Evolutionary conservation across 2,888 invertebrate species (phyloP).

Genomic region (Trichogramma dendrolimi): DNA sequence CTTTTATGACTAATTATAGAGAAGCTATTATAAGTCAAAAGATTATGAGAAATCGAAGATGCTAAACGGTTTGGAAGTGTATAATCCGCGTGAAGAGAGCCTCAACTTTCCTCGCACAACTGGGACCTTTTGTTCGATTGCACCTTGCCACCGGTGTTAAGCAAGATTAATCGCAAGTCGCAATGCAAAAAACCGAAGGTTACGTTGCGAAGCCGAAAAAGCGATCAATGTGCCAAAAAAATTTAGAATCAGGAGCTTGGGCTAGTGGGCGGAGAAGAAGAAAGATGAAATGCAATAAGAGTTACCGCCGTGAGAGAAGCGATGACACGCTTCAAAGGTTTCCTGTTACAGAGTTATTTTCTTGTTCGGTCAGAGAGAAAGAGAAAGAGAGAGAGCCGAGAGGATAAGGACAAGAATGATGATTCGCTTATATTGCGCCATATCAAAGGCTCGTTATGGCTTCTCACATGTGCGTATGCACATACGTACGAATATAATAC

Average conservation of each 20-base stretch:
- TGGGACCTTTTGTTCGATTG: too few relatives aligned
- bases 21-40: too few relatives aligned
- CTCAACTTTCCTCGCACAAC: too few relatives aligned
- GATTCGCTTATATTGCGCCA: conserved; percentile 10
- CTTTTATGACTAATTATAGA: too few relatives aligned
- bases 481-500: too few relatives aligned
- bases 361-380: neutral
- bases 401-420: conserved; percentile 1
- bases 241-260: conserved; percentile 20
- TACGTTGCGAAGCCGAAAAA: conserved; percentile 7
- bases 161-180: conserved; percentile 25
- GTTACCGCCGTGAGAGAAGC: neutral
- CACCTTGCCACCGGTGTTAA: conserved; percentile 24
- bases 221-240: neutral
- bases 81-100: too few relatives aligned
- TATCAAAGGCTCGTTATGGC: conserved; percentile 4
- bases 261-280: conserved; percentile 19
- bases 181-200: conserved; percentile 11
- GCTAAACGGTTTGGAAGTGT: too few relatives aligned
- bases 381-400: neutral
- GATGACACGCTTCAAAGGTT: conserved; percentile 18
- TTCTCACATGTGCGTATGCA: neutral
- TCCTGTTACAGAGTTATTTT: conserved; percentile 2
- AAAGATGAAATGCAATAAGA: neutral
- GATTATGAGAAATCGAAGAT: too few relatives aligned